A percentile compares a stretch with the other conserved stretches of the same genome.
Evolutionary conservation across 2,888 invertebrate genomes (phyloP).

Genomic region (Leucophenga maculata): DNA sequence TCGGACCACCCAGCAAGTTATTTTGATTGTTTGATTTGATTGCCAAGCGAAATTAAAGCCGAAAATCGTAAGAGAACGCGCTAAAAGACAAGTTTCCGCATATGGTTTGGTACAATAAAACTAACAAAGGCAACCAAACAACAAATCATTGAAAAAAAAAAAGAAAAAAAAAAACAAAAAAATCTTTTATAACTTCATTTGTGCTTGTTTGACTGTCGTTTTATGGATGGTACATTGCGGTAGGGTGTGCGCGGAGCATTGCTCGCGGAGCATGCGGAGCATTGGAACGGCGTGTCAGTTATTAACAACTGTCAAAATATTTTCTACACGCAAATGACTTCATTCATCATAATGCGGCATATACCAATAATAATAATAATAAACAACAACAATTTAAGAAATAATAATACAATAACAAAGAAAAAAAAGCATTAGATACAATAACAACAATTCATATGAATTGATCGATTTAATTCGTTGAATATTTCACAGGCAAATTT

Average conservation of each 20-base stretch:
- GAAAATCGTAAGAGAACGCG: conserved; percentile 23
- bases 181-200: conserved; percentile 67
- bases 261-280: not conserved
- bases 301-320: conserved; percentile 67
- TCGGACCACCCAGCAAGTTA: conserved; percentile 48
- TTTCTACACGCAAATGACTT: conserved; percentile 65
- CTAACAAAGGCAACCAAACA: conserved; percentile 34
- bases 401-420: conserved; percentile 34
- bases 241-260: not conserved
- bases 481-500: not conserved
- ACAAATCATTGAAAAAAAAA: conserved; percentile 19
- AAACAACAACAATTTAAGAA: conserved; percentile 12
- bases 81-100: conserved; percentile 60
- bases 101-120: conserved; percentile 44
- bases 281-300: conserved; percentile 42
- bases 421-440: not conserved
- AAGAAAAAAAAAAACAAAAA: conserved; percentile 31
- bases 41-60: conserved; percentile 26
- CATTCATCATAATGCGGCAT: conserved; percentile 52
- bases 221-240: conserved; percentile 32
- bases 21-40: not conserved
- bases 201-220: conserved; percentile 52
- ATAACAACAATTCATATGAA: not conserved
- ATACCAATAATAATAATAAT: conserved; percentile 1
- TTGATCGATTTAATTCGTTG: not conserved